Evolutionary conservation across 64 coral and sea anemone genomes (phyloP), one percentile per base, ranked within the genome.

Genomic region (Stichodactyla helianthus): DNA sequence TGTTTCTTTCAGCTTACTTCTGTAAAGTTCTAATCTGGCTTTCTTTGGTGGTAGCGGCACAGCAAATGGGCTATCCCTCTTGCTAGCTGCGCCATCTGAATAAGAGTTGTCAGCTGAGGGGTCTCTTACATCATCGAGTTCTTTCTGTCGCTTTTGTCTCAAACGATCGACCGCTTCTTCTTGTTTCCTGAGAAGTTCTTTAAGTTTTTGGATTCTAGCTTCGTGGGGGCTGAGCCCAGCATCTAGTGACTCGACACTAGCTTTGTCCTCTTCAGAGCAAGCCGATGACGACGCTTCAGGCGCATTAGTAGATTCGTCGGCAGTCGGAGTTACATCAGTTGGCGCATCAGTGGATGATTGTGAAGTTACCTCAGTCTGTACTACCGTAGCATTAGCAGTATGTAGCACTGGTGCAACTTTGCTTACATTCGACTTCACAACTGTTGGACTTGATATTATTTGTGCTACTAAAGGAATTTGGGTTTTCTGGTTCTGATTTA

Each of bases 141-240:
- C 94, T 65, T 89, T 74, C n/a, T 89, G 88, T 10, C 94, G 80
- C 17, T 93, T 97, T 90, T 93, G 85, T 23, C 91, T 91, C 83
- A 97, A 59, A 14, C 91, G 92, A 7, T 97, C 82, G 6, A 97
- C 81, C 51, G 94, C 94, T 58, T 92, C 88, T 61, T 97, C 94
- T 51, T 97, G 94, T 25, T 83, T 67, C 77, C 71, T 84, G 51
- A 97, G 80, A 22, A 97, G 94, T 23, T 97, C 91, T 79, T 97
- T 97, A 5, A 97, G 94, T 84, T 90, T 86, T 59, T 93, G 91
- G 55, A 97, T 97, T 51, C 77, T 92, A 7, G 88, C 94, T 44
- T 97, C 94, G 2, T 97, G 94, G 1, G 91, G 91, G 16, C 86
- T 88, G 11, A 97, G 85, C 19, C 94, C 94, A 50, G 20, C 82